These are phyloP conservation scores for Selene dorsalis DNA, from an alignment of 2,797 vertebrate genomes.

Conservation along the genomic window DNA sequence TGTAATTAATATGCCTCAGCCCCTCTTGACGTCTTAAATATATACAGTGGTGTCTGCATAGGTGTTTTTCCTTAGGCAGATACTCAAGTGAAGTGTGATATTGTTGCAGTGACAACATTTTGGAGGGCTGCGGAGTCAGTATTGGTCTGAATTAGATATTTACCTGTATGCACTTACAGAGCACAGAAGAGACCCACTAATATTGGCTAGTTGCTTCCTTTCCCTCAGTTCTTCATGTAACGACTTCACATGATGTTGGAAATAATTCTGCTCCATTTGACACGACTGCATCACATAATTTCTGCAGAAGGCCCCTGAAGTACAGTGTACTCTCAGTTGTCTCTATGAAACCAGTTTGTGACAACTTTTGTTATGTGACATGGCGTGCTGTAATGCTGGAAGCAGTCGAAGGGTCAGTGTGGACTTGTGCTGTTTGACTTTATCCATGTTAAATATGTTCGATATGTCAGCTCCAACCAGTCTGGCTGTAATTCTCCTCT, in stretches of 20 bases:
- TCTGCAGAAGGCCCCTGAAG: neutral
- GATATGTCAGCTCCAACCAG: too few relatives aligned
- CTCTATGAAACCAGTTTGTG: neutral
- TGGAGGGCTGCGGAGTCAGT: too few relatives aligned
- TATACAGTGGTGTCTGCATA: neutral
- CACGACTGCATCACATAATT: neutral
- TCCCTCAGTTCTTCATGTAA: neutral
- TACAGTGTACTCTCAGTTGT: too few relatives aligned
- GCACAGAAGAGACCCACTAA: neutral
- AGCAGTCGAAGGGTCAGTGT: too few relatives aligned
- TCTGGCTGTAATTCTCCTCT: too few relatives aligned
- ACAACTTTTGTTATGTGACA: neutral
- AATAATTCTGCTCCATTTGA: neutral
- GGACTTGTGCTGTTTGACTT: too few relatives aligned
- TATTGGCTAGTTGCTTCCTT: too few relatives aligned
- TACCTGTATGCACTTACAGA: neutral
- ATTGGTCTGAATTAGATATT: neutral
- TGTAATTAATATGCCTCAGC: conserved; percentile 1
- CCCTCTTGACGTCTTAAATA: neutral
- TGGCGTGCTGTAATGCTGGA: neutral
- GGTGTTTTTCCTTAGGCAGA: neutral
- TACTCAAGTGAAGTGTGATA: neutral
- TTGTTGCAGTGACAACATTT: neutral
- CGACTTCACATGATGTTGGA: neutral
- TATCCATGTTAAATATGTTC: too few relatives aligned